Percentiles rank a stretch among this genome's conserved stretches.
phyloP scores from a whole-genome alignment of 1,140 invertebrate genomes.

The Conopomorpha cramerella region DNA sequence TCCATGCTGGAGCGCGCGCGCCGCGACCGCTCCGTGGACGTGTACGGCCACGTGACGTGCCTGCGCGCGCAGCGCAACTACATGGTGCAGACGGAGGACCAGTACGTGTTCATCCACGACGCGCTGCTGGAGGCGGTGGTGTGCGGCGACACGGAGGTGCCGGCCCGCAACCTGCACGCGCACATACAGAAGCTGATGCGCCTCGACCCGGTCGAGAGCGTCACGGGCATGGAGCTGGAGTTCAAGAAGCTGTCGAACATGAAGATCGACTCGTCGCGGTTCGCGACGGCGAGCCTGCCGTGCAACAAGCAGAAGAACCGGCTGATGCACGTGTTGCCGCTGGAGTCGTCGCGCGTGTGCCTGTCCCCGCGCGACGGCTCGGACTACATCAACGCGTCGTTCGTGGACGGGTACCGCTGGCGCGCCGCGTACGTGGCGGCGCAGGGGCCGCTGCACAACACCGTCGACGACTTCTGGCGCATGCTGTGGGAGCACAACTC shows the following conservation, averaged over 20 bases:
- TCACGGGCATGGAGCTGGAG: conserved; percentile 97
- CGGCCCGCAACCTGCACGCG: conserved; percentile 87
- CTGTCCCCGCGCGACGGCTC: conserved; percentile 93
- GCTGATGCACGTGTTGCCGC: conserved; percentile 95
- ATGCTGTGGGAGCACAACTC: conserved; percentile 99
- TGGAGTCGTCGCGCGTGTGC: conserved; percentile 94
- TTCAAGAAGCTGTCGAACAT: conserved; percentile 97
- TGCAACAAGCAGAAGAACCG: conserved; percentile 99
- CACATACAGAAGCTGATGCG: conserved; percentile 94
- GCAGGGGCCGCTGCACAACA: conserved; percentile 94
- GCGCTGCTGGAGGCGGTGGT: conserved; percentile 94
- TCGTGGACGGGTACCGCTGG: conserved; percentile 94
- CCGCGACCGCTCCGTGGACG: conserved; percentile 96
- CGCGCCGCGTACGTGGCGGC: conserved; percentile 96
- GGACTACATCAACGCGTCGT: conserved; percentile 99
- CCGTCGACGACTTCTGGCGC: conserved; percentile 98
- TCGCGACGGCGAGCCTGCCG: conserved; percentile 93
- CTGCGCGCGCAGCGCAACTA: conserved; percentile 96
- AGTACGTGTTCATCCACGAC: conserved; percentile 99
- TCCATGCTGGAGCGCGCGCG: conserved; percentile 93
- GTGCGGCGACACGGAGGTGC: conserved; percentile 92
- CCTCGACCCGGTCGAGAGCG: conserved; percentile 78
- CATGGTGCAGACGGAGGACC: conserved; percentile 98
- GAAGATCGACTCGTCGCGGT: conserved; percentile 91
- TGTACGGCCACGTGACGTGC: conserved; percentile 98